Evolutionary conservation across 1,140 invertebrate species (phyloP).

Genomic region (Hormaphis cornu): DNA sequence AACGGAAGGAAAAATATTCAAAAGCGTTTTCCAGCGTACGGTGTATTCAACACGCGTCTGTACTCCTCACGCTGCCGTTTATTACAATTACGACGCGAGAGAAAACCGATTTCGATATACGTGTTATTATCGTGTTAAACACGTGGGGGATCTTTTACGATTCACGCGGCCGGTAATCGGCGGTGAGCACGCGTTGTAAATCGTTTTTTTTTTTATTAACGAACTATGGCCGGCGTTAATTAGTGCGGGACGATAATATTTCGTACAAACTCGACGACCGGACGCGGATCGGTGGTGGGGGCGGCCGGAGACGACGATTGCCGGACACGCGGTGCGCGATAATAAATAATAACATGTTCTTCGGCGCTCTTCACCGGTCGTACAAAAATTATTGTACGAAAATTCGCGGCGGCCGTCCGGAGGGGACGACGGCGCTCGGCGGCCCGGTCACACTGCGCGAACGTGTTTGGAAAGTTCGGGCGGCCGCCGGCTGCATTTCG

Average conservation of each 20-base stretch:
- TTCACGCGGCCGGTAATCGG: no score
- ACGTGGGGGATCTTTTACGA: no score
- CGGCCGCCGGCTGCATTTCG: not conserved
- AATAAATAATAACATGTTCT: not conserved
- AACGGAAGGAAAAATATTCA: no score
- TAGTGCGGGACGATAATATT: conserved; percentile 5
- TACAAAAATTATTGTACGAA: not conserved
- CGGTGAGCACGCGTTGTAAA: no score
- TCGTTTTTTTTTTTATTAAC: conserved; percentile 1
- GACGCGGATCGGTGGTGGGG: not conserved
- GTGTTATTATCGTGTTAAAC: no score
- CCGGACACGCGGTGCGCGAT: not conserved
- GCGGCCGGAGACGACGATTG: not conserved
- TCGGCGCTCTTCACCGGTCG: no score
- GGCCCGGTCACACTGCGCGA: conserved; percentile 6
- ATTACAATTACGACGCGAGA: no score
- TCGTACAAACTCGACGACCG: not conserved
- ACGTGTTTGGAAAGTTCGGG: conserved; percentile 26
- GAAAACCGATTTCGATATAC: no score
- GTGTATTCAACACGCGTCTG: no score
- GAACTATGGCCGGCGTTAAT: not conserved
- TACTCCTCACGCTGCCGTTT: no score
- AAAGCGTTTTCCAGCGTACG: no score
- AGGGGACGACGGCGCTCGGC: not conserved
- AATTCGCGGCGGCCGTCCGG: not conserved